Conservation (phyloP, 2,113 vertebrate species). For the Tauraco erythrolophus region DNA sequence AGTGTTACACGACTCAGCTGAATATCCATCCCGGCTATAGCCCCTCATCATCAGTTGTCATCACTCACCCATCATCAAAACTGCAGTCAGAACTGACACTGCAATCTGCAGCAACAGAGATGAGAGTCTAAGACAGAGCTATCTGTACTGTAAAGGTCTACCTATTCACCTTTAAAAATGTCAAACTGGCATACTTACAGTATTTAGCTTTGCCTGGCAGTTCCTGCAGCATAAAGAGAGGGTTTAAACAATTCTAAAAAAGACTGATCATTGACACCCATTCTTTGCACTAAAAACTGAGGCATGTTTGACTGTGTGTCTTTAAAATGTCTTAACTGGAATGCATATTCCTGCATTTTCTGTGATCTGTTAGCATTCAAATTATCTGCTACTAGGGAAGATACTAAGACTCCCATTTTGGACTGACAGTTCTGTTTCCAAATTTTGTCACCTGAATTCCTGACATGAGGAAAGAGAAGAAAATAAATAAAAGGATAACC, state of each 20-base stretch:
- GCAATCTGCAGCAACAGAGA: neutral
- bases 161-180: conserved; percentile 15
- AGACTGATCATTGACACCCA: neutral
- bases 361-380: neutral
- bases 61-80: neutral
- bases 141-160: neutral
- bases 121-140: neutral
- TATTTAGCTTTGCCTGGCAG: neutral
- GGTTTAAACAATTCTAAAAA: neutral
- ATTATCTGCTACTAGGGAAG: neutral
- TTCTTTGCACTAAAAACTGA: neutral
- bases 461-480: neutral
- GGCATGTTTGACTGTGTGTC: neutral
- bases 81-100: neutral
- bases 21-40: neutral
- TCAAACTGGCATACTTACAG: neutral
- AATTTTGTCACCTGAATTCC: neutral
- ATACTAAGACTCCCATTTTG: neutral
- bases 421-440: neutral
- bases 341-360: neutral
- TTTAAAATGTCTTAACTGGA: neutral
- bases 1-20: neutral
- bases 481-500: neutral
- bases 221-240: neutral
- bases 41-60: neutral